Evolutionary conservation across 2,888 invertebrate species (phyloP).

Genomic region (Dicyrtoma fusca): DNA sequence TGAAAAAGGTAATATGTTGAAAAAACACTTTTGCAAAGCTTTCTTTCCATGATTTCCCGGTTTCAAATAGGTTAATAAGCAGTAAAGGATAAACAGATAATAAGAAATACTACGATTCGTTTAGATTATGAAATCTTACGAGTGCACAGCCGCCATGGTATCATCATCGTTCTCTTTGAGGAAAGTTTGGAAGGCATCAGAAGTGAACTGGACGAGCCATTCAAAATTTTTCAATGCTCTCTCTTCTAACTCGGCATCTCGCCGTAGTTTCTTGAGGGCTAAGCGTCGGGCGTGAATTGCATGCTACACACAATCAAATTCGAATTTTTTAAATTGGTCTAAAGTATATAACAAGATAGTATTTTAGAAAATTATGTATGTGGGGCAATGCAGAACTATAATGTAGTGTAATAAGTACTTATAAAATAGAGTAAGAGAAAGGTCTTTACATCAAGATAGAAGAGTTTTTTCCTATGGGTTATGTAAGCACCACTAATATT

Average conservation of each 20-base stretch:
- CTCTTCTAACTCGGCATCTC: constrained; percentile 50
- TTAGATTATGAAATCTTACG: constrained; percentile 45
- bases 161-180: constrained; percentile 53
- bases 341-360: too few relatives aligned
- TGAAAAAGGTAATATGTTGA: too few relatives aligned
- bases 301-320: constrained; percentile 37
- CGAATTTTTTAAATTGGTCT: too few relatives aligned
- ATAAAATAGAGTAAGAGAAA: background rate
- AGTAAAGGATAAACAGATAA: too few relatives aligned
- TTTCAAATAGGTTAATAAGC: too few relatives aligned
- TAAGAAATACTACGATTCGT: too few relatives aligned
- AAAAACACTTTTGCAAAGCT: too few relatives aligned
- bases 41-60: too few relatives aligned
- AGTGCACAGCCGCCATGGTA: constrained; percentile 46
- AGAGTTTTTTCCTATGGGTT: constrained; percentile 51
- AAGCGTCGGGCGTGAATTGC: constrained; percentile 50
- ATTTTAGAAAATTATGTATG: too few relatives aligned
- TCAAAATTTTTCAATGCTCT: constrained; percentile 51
- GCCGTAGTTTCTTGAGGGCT: constrained; percentile 46
- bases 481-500: constrained; percentile 54
- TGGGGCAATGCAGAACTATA: too few relatives aligned
- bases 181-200: constrained; percentile 51
- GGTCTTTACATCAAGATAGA: constrained; percentile 48
- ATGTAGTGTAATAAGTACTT: background rate
- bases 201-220: constrained; percentile 52